Conservation (phyloP, 92 coral and sea anemone species). For the Porites cylindrica region DNA sequence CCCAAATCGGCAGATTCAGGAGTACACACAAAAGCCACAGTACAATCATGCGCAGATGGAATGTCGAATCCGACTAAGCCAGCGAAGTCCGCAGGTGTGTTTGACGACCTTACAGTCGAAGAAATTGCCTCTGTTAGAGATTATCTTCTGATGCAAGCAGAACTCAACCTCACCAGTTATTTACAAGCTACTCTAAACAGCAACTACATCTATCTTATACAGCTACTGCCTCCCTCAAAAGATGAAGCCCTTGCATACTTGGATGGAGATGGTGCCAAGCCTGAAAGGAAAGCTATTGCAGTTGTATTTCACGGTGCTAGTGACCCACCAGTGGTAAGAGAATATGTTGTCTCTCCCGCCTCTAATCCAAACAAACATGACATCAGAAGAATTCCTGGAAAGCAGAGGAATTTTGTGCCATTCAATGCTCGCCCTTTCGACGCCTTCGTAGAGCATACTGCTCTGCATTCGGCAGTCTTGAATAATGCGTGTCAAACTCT, state of each 20-base stretch:
- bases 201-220: conserved; percentile 62
- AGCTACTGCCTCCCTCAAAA: conserved; percentile 56
- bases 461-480: conserved; percentile 1
- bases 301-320: conserved; percentile 70
- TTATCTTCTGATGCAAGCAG: conserved; percentile 54
- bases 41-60: conserved; percentile 19
- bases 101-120: conserved; percentile 66
- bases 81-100: conserved; percentile 63
- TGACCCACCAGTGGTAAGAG: conserved; percentile 64
- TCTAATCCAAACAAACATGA: conserved; percentile 53
- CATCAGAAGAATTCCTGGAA: conserved; percentile 44
- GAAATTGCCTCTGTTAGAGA: conserved; percentile 72
- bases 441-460: not conserved
- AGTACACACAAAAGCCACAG: too few relatives aligned
- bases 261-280: conserved; percentile 51
- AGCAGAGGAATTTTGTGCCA: conserved; percentile 38
- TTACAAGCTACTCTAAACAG: conserved; percentile 44
- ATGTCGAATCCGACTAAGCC: not conserved
- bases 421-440: conserved; percentile 75
- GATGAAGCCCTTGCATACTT: conserved; percentile 44
- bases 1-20: not conserved
- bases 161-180: conserved; percentile 55
- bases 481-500: conserved; percentile 17
- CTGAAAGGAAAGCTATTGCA: conserved; percentile 59
- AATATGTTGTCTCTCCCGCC: conserved; percentile 62